A percentile compares a stretch with the other conserved stretches of the same genome.
Evolutionary conservation across 2,888 invertebrate species (phyloP).

Genomic region (Lasioglossum pauxillum): DNA sequence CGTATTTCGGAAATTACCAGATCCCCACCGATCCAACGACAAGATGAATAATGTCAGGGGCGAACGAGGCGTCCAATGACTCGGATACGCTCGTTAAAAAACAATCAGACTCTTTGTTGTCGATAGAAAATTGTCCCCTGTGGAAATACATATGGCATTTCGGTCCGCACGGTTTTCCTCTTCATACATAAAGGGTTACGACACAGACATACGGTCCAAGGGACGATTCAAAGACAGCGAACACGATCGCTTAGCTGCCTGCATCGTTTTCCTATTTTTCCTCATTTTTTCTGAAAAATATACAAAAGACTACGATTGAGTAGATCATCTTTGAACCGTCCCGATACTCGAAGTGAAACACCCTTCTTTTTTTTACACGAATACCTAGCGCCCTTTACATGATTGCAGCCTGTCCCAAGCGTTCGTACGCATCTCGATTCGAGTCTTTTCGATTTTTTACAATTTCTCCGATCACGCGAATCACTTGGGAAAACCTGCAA

Average conservation of each 20-base stretch:
- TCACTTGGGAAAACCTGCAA: constrained; percentile 32
- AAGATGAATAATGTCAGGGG: neutral
- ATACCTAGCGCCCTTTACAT: constrained; percentile 24
- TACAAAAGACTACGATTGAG: constrained; percentile 43
- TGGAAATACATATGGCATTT: constrained; percentile 68
- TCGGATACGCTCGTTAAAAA: constrained; percentile 47
- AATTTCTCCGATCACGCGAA: neutral
- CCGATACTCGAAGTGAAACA: constrained; percentile 22
- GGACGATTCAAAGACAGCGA: constrained; percentile 41
- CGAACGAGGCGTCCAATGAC: constrained; percentile 26
- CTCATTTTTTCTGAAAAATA: constrained; percentile 37
- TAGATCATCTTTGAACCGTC: constrained; percentile 37
- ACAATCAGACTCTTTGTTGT: constrained; percentile 62
- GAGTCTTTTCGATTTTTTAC: neutral
- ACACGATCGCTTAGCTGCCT: constrained; percentile 38
- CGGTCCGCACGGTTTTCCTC: constrained; percentile 28
- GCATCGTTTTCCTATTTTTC: constrained; percentile 9
- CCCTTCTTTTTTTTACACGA: constrained; percentile 19
- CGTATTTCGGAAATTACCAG: neutral
- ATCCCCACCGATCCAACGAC: neutral
- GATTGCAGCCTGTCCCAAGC: constrained; percentile 23
- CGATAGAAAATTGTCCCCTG: constrained; percentile 44
- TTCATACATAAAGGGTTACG: constrained; percentile 34
- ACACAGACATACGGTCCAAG: constrained; percentile 24
- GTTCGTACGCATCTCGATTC: neutral